phyloP scores from a whole-genome alignment of 2,113 vertebrate species.

The Ciconia maguari region DNA sequence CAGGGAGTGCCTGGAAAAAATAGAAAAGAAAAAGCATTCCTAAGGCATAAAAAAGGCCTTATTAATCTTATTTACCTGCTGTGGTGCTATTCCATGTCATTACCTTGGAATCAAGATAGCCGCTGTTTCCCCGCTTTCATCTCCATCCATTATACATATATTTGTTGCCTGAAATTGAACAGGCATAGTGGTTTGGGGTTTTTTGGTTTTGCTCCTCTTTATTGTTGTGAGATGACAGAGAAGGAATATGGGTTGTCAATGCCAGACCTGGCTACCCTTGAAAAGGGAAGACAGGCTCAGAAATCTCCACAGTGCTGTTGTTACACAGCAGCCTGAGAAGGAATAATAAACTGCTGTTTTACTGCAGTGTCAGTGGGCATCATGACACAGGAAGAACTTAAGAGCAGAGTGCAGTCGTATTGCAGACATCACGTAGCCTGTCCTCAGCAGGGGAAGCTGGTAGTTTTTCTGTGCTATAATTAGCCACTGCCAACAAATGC shows the following conservation, averaged over 20 bases:
- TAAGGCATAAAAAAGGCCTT: background rate
- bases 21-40: background rate
- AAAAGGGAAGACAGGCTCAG: background rate
- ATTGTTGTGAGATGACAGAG: background rate
- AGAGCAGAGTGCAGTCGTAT: background rate
- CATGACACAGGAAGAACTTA: background rate
- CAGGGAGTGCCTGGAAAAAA: background rate
- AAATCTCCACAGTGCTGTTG: background rate
- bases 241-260: background rate
- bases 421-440: background rate
- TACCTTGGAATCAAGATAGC: background rate
- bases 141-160: background rate
- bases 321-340: background rate
- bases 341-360: background rate
- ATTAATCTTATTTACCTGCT: background rate
- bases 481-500: slow-evolving; percentile 5
- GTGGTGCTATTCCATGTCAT: background rate
- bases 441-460: background rate
- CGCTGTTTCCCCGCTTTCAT: background rate
- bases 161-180: background rate
- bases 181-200: background rate
- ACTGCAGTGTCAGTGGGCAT: background rate
- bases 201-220: background rate
- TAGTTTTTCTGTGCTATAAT: slow-evolving; percentile 35
- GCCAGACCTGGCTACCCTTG: background rate